Base-by-base conservation (phyloP, 2,797 vertebrate genomes). In the Enteromius viviparus region DNA sequence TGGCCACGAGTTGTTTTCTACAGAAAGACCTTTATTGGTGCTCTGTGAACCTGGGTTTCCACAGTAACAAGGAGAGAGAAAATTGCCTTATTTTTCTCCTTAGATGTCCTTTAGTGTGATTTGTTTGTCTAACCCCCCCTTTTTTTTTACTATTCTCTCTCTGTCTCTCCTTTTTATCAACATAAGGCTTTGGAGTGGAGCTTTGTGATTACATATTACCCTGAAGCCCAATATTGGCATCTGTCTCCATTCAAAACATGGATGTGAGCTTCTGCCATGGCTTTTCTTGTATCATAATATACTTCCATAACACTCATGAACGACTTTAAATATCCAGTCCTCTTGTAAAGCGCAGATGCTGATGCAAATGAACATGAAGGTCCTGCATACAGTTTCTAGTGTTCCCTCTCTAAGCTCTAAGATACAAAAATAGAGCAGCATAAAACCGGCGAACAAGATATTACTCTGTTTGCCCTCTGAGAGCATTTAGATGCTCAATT, bases 151-250 rank as follows among this genome's bases (percentile, higher is more conserved):
- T n/a, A 17, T 62, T 49, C 42, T 75, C 32, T 81, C 60, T 78
- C 14, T 75, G 19, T 49, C 26, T 81, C 7, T 47, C 26, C 64
- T 32, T 37, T 82, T 65, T 37, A 32, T 51, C 45, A 69, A 37
- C 47, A 79, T 37, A 78, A 86, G 45, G 55, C 82, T 68, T 76
- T 79, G 64, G 68, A 49, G 45, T 55, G 14, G 55, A 77, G 83
- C 45, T 79, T 68, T 83, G 42, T 82, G 84, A 87, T 88, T 83
- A 81, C 78, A 65, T 65, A 49, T 70, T 29, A 51, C 79, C 84
- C 85, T 64, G 23, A 29, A 80, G 81, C 66, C 53, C 62, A 72
- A 66, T 49, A 80, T 14, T 69, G 84, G 72, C 84, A 87, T 84
- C 80, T 89, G 81, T 82, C 81, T 82, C 64, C 34, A 40, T 79